These are phyloP conservation scores for Erebia epiphron DNA, from an alignment of 2,888 invertebrate species.

Conservation along the genomic window DNA sequence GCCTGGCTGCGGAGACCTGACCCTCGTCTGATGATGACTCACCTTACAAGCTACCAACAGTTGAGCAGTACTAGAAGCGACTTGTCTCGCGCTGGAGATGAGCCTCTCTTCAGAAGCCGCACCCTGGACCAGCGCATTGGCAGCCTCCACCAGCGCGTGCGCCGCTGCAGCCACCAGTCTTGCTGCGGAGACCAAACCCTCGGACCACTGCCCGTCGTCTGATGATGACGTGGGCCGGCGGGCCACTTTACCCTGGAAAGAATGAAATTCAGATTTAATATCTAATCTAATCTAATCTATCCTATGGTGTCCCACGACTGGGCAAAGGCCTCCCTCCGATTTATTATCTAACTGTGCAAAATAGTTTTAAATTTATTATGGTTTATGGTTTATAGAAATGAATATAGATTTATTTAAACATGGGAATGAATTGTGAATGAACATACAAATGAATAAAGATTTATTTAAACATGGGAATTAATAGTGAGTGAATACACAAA, in stretches of 20 bases:
- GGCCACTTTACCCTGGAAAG: conserved; percentile 89
- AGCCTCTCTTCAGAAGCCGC: conserved; percentile 96
- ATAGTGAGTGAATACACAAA: no score
- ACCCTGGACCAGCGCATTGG: conserved; percentile 97
- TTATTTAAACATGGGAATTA: no score
- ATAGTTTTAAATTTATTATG: no score
- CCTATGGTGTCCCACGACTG: no score
- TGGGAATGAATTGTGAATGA: no score
- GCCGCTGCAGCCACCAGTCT: conserved; percentile 98
- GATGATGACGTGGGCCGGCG: conserved; percentile 92
- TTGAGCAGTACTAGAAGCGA: conserved; percentile 98
- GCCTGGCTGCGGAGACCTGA: conserved; percentile 93
- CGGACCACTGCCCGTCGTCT: conserved; percentile 99
- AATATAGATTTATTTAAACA: no score
- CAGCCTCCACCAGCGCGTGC: conserved; percentile 98
- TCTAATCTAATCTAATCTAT: no score
- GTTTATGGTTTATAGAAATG: no score
- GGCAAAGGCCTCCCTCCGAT: no score
- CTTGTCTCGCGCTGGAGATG: conserved; percentile 97
- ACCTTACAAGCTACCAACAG: conserved; percentile 98
- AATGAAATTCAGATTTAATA: neutral
- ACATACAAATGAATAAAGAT: no score
- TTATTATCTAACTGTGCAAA: no score
- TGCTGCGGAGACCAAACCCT: conserved; percentile 97
- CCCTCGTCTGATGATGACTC: neutral